phyloP scores from a whole-genome alignment of 2,113 vertebrate genomes.

The Gila orcuttii region DNA sequence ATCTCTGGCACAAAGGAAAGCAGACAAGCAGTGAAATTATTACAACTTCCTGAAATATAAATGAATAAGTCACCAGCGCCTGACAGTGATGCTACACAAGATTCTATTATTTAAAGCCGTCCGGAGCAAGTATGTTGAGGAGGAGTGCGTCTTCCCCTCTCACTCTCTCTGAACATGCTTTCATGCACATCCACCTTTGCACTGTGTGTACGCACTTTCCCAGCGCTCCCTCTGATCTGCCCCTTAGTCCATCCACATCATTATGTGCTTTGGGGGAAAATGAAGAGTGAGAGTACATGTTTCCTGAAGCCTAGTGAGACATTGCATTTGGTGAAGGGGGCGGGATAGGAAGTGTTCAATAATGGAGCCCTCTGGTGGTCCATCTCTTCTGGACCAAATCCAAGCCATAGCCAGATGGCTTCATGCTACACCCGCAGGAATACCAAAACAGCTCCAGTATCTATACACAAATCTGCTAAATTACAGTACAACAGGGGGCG shows the following conservation, averaged over 20 bases:
- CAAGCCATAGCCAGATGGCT: conserved; percentile 77
- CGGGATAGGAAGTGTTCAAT: conserved; percentile 31
- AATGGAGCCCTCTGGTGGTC: conserved; percentile 54
- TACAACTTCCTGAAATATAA: conserved; percentile 66
- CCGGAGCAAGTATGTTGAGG: conserved; percentile 37
- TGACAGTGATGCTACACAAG: conserved; percentile 52
- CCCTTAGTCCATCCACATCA: conserved; percentile 39
- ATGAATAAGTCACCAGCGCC: conserved; percentile 61
- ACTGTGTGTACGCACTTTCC: conserved; percentile 7
- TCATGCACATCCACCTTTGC: conserved; percentile 31
- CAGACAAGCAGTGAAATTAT: conserved; percentile 61
- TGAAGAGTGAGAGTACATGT: background rate
- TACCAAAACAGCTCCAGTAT: conserved; percentile 70
- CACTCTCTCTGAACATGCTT: conserved; percentile 11
- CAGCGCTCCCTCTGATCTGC: conserved; percentile 21
- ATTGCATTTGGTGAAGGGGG: conserved; percentile 41
- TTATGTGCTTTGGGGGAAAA: background rate
- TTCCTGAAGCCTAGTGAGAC: background rate
- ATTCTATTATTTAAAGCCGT: conserved; percentile 65
- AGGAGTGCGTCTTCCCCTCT: conserved; percentile 48
- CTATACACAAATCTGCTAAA: conserved; percentile 48
- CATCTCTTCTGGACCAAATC: conserved; percentile 71
- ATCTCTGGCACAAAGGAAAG: conserved; percentile 60
- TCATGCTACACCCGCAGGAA: conserved; percentile 72
- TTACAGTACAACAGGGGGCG: conserved; percentile 26